Evolutionary conservation across 1,140 invertebrate genomes (phyloP), one percentile per base, ranked within the genome.

Genomic region (Trachymyrmex septentrionalis): DNA sequence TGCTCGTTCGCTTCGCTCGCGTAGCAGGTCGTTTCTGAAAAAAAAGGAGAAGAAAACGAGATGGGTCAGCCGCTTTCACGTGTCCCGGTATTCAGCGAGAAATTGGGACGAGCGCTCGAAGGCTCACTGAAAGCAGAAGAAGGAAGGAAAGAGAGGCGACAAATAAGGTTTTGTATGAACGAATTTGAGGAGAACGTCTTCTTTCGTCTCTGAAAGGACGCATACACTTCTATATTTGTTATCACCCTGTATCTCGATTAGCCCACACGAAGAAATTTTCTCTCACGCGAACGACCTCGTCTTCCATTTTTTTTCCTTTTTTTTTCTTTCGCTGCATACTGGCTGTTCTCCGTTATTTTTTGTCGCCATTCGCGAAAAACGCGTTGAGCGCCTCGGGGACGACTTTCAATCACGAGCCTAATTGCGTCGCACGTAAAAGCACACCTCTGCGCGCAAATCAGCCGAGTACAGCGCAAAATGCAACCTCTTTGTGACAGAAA

Each of bases 91-190:
- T 90, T 91, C 90, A 91, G 27, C 53, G 48, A 38, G 88, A 92
- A 92, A 92, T 92, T 91, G 80, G 91, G 85, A 59, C 88, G 85
- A 89, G 90, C 87, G 78, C 87, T 92, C 90, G 89, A 89, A 91
- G 75, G 71, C 67, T 89, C 88, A 84, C 87, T 92, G 90, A 92
- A 92, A 92, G 24, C 27, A 38, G 14, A 63, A 84, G 55, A 38
- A 64, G 1, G 24, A 12, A 34, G 53, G 10, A 14, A 44, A n/a
- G n/a, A 4, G 19, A 24, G 16, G 61, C 66, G 81, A 85, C 76
- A 55, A 82, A 87, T 77, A 78, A 86, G 84, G 64, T 88, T 90
- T 90, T 90, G 88, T 86, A 69, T 59, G 86, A 84, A 61, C 77
- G 81, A 91, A 91, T 90, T 90, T 90, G 77, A 86, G 66, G 86